Base-by-base conservation (phyloP, 1,140 invertebrate species). In the Neodiprion pinetum region DNA sequence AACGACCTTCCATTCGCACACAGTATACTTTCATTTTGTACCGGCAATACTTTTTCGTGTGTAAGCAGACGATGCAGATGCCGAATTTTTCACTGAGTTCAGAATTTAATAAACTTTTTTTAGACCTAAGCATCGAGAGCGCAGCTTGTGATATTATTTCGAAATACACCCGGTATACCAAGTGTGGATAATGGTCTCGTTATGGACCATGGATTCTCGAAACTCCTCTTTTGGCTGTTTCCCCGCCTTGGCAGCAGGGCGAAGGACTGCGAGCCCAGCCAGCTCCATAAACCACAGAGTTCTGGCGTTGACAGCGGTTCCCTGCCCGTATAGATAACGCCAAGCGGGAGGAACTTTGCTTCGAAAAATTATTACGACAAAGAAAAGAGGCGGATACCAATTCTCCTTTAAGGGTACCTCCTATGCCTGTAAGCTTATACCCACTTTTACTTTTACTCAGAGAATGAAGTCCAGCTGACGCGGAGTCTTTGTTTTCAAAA, bases 211-310 rank as follows among this genome's bases (percentile, higher is more conserved):
- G 53, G 53, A 61, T 61, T 61, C 53, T 9, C n/a, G 53, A 61
- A 61, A 61, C 53, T 61, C 53, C 53, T 61, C 53, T 17, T 61
- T 61, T 61, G 7, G 53, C 53, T 61, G 53, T 61, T 61, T 61
- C 53, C 53, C 53, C n/a, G 11, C 8, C 9, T 17, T 12, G 53
- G 11, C 53, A 40, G 28, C 28, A 40, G 28, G 28, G 28, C 28
- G 28, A 40, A 61, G 53, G 53, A 61, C 53, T 17, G 53, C 11
- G n/a, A 17, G 53, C 28, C 28, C 28, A 40, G 28, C 28, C 28
- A 61, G 11, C 53, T 61, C 53, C 53, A 61, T 61, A 61, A 61
- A 61, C 53, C 53, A 61, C 53, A 61, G 53, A 17, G 53, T 61
- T 61, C 53, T 61, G 53, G 53, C 53, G n/a, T 17, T 61, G 53